Conservation (phyloP, 2,888 invertebrate species). For the Paralinhomoeus sp. region DNA sequence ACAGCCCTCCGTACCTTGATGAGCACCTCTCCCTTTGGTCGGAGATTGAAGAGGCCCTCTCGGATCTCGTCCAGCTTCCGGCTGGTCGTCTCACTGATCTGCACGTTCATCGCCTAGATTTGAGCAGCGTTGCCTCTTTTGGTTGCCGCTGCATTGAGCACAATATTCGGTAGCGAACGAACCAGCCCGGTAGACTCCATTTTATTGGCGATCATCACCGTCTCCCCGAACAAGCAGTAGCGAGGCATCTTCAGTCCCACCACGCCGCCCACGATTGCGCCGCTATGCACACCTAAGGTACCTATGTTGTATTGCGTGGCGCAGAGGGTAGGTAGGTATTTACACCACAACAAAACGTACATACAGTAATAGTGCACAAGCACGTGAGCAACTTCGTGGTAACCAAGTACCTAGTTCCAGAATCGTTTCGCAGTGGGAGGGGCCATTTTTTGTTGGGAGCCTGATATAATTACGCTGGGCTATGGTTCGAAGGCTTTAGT, state of each 20-base stretch:
- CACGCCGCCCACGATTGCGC: slow-evolving; percentile 74
- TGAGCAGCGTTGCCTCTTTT: neutral
- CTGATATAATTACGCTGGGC: too few species aligned
- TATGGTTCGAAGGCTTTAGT: too few species aligned
- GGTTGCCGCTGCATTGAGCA: neutral
- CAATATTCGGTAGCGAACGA: neutral
- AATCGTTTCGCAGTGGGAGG: too few species aligned
- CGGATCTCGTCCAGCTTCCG: slow-evolving; percentile 40
- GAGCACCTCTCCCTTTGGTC: slow-evolving; percentile 3
- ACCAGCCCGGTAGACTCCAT: slow-evolving; percentile 74
- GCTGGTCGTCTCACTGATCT: slow-evolving; percentile 69
- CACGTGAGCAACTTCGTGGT: too few species aligned
- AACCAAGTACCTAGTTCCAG: too few species aligned
- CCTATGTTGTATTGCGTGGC: too few species aligned
- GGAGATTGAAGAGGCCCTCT: slow-evolving; percentile 9
- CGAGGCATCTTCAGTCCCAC: slow-evolving; percentile 76
- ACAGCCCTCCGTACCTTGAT: slow-evolving; percentile 5
- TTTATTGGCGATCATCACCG: slow-evolving; percentile 66
- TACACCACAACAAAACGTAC: too few species aligned
- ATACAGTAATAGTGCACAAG: too few species aligned
- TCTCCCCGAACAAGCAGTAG: slow-evolving; percentile 65
- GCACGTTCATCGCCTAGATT: slow-evolving; percentile 55
- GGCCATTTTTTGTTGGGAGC: too few species aligned
- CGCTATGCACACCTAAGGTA: slow-evolving; percentile 52
- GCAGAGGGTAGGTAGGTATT: too few species aligned